Evolutionary conservation across 2,888 invertebrate genomes (phyloP).

Genomic region (Flexamia atlantica): DNA sequence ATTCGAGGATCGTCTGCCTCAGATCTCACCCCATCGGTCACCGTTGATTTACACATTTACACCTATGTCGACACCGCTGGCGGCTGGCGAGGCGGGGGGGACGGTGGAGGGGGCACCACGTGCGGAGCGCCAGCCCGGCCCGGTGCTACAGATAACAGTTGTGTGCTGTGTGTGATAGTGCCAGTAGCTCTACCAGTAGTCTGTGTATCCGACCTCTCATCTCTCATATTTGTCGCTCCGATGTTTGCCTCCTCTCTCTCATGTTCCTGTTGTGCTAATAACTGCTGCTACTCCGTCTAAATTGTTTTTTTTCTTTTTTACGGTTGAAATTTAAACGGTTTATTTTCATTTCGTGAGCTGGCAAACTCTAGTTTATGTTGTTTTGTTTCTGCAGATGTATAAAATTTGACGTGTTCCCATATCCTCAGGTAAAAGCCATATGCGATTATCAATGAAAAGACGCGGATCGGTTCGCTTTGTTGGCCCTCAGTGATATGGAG

Average conservation of each 20-base stretch:
- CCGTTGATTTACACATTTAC: not conserved
- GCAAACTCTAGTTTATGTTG: too few relatives aligned
- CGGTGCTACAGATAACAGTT: conserved; percentile 17
- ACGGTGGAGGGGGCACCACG: not conserved
- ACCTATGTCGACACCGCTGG: not conserved
- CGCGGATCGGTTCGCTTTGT: too few relatives aligned
- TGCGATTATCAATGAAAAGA: too few relatives aligned
- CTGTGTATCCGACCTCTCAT: not conserved
- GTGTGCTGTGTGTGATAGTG: conserved; percentile 30
- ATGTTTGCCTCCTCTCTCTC: not conserved
- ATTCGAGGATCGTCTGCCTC: not conserved
- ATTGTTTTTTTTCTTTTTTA: too few relatives aligned
- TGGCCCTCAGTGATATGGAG: too few relatives aligned
- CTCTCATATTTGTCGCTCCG: not conserved
- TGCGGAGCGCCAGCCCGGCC: not conserved
- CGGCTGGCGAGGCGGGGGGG: not conserved
- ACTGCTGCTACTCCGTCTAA: too few relatives aligned
- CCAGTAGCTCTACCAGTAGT: conserved; percentile 9
- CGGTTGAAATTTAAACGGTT: too few relatives aligned
- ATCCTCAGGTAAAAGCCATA: too few relatives aligned
- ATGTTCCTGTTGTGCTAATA: too few relatives aligned
- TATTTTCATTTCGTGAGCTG: too few relatives aligned
- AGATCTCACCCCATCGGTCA: not conserved
- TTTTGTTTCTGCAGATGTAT: too few relatives aligned
- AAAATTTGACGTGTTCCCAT: too few relatives aligned